Base-by-base conservation (phyloP, 2,797 vertebrate species). In the Chanos chanos region DNA sequence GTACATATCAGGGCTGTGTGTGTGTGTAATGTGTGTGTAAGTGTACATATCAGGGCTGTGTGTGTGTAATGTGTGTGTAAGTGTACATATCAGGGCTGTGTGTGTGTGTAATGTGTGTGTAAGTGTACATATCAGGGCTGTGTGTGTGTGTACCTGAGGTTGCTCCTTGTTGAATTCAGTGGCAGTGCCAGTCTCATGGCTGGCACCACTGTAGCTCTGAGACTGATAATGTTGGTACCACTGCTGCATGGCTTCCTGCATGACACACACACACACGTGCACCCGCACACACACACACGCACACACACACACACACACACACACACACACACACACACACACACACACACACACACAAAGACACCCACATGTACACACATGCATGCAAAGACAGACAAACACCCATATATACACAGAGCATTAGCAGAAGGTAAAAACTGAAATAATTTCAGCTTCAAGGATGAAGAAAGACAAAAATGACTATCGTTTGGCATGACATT, bases 151-250 rank as follows among this genome's bases (percentile, higher is more conserved):
- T 64, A 91, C 89, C 86, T 94, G 88, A 53, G 86, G 72, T 70
- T 85, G 81, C 70, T 89, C 90, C 71, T 86, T 92, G 77, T 71
- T 85, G 82, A 88, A 90, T 40, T 89, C 88, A 4, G 70, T 31
- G 24, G 74, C 74, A 1, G 67, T 72, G 71, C 75, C 70, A 57
- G 62, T 69, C 36, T 89, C 87, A 70, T 86, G 87, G 27, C 76
- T 77, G 50, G 75, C 73, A 2, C 79, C 67, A 64, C 22, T 80
- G 71, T 91, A 91, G 62, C 60, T 75, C 77, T 89, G 88, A 45
- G 87, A 82, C 64, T 90, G 89, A 71, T 85, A 93, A 56, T 89
- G 87, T 67, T 93, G 89, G 83, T 90, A 93, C 89, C 89, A 92
- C 54, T 92, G 89, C 82, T 90, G 91, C 77, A 85, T 85, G 81